Evolutionary conservation across 1,140 invertebrate species (phyloP).

Genomic region (Lucilia sericata): DNA sequence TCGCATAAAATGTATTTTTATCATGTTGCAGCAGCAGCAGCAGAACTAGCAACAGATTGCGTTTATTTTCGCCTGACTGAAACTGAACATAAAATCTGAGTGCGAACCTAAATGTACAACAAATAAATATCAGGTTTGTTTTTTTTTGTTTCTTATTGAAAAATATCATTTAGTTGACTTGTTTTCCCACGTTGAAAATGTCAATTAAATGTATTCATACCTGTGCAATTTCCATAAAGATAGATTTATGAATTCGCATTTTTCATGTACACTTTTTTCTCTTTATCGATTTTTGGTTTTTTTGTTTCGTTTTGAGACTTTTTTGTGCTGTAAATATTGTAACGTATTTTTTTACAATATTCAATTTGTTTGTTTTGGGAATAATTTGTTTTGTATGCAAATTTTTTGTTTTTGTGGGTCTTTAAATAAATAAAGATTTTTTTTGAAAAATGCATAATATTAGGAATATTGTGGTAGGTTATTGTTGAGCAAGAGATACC

Average conservation of each 20-base stretch:
- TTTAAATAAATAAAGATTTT: too few species aligned
- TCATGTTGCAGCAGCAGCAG: not conserved
- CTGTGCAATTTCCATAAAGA: conserved; percentile 33
- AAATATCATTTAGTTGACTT: conserved; percentile 24
- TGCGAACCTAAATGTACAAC: not conserved
- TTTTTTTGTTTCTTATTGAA: not conserved
- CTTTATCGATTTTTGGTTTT: too few species aligned
- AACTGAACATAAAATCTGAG: not conserved
- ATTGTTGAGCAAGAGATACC: too few species aligned
- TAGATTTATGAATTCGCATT: conserved; percentile 16
- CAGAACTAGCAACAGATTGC: not conserved
- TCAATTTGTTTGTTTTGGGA: too few species aligned
- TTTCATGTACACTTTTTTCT: not conserved
- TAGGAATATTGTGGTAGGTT: too few species aligned
- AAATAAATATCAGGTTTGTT: conserved; percentile 7
- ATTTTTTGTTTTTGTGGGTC: too few species aligned
- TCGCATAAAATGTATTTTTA: not conserved
- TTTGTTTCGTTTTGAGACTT: too few species aligned
- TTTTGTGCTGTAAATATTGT: too few species aligned
- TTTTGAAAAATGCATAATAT: too few species aligned
- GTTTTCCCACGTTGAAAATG: conserved; percentile 40
- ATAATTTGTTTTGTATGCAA: too few species aligned
- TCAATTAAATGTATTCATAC: conserved; percentile 37
- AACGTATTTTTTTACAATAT: too few species aligned
- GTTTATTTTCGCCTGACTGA: not conserved